Evolutionary conservation across 2,113 vertebrate species (phyloP).

Genomic region (Cyprinodon tularosa): DNA sequence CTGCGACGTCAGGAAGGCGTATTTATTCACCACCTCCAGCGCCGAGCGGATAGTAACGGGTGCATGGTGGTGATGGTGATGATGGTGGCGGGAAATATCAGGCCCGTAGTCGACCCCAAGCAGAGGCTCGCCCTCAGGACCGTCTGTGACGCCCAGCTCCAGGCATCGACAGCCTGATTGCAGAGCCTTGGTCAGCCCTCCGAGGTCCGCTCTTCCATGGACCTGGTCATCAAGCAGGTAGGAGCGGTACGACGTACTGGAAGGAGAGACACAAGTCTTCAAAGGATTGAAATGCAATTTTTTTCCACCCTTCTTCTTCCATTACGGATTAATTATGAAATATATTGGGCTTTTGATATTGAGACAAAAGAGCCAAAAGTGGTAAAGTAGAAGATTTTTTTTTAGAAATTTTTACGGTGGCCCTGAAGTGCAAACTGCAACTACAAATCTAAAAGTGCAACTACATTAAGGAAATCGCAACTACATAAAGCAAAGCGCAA

Average conservation of each 20-base stretch:
- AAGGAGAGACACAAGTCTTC: background rate
- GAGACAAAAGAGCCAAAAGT: too few relatives aligned
- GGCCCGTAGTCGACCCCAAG: conserved; percentile 88
- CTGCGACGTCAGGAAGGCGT: conserved; percentile 91
- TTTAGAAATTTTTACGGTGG: too few relatives aligned
- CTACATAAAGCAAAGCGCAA: too few relatives aligned
- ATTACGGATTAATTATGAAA: too few relatives aligned
- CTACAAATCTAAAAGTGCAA: too few relatives aligned
- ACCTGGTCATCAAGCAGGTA: conserved; percentile 95
- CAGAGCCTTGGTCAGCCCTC: conserved; percentile 89
- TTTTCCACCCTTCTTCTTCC: too few relatives aligned
- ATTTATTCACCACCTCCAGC: conserved; percentile 92
- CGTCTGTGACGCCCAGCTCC: conserved; percentile 93
- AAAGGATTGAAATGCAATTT: too few relatives aligned
- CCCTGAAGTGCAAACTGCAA: too few relatives aligned
- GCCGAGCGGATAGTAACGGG: conserved; percentile 86
- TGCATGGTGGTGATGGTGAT: conserved; percentile 79
- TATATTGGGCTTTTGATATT: too few relatives aligned
- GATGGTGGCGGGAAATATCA: conserved; percentile 68
- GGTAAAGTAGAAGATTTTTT: too few relatives aligned
- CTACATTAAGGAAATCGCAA: too few relatives aligned
- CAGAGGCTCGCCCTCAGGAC: conserved; percentile 91
- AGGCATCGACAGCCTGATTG: conserved; percentile 92
- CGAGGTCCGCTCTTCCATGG: conserved; percentile 90
- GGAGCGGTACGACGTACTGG: conserved; percentile 91